Conservation (phyloP, 2,888 invertebrate species). For the Pachliopta kotzebuea region DNA sequence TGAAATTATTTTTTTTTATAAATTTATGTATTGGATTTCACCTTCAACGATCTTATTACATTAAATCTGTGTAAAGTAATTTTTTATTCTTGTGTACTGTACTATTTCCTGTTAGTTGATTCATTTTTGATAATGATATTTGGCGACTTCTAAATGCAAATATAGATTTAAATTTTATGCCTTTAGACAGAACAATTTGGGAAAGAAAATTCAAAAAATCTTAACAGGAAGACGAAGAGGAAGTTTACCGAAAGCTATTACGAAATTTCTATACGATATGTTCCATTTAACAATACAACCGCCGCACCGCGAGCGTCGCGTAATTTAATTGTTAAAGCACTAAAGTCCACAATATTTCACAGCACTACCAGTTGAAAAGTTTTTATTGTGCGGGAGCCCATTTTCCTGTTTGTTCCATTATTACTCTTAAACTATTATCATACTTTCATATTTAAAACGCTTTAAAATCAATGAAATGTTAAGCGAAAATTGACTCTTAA, state of each 20-base stretch:
- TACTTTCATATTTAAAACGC: constrained; percentile 18
- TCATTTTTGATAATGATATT: too few relatives aligned
- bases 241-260: background rate
- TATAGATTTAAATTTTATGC: background rate
- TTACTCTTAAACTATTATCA: constrained; percentile 24
- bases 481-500: constrained; percentile 3
- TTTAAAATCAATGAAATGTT: constrained; percentile 8
- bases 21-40: too few relatives aligned
- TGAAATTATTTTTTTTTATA: too few relatives aligned
- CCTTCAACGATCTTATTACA: too few relatives aligned
- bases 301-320: constrained; percentile 21
- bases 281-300: constrained; percentile 19
- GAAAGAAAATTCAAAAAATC: background rate
- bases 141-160: background rate
- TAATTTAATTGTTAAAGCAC: constrained; percentile 29
- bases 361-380: constrained; percentile 24
- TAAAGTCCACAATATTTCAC: constrained; percentile 27
- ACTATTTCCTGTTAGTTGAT: too few relatives aligned
- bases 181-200: background rate
- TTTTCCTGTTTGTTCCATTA: constrained; percentile 23
- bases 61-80: too few relatives aligned
- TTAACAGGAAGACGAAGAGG: background rate
- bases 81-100: too few relatives aligned
- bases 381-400: constrained; percentile 22
- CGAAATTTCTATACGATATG: constrained; percentile 14